Evolutionary conservation across 2,797 vertebrate species (phyloP).

Genomic region (Ara ararauna): DNA sequence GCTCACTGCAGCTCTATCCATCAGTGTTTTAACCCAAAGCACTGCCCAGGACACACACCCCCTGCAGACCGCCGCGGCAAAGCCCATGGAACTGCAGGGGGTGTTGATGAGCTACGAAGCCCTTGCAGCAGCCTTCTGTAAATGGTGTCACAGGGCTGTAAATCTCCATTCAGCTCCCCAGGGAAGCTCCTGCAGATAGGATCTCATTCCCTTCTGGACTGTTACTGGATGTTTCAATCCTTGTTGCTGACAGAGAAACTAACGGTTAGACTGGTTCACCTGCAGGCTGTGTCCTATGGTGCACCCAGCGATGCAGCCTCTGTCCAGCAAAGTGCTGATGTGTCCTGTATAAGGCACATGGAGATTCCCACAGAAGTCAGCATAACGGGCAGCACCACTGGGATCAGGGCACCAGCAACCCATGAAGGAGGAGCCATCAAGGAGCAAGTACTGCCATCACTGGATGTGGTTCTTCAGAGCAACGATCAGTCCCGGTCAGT

Average conservation of each 20-base stretch:
- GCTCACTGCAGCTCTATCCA: not conserved
- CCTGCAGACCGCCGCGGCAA: not conserved
- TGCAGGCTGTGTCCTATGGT: not conserved
- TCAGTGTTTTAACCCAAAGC: not conserved
- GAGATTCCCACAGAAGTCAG: not conserved
- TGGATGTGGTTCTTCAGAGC: not conserved
- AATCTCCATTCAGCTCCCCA: not conserved
- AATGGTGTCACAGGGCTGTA: not conserved
- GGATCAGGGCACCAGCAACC: not conserved
- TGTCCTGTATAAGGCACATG: accelerated
- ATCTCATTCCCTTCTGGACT: not conserved
- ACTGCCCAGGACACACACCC: not conserved
- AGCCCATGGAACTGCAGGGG: not conserved
- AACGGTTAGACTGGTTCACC: not conserved
- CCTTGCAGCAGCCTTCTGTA: not conserved
- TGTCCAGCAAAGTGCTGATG: not conserved
- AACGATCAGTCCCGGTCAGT: not conserved
- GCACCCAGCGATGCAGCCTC: accelerated
- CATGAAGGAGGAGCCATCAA: not conserved
- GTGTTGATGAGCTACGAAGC: not conserved
- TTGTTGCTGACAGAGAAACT: not conserved
- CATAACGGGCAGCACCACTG: accelerated
- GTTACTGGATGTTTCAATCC: not conserved
- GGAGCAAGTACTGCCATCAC: not conserved
- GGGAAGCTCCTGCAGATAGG: not conserved